Conservation (phyloP, 2,888 invertebrate genomes). For the Noctua pronuba region DNA sequence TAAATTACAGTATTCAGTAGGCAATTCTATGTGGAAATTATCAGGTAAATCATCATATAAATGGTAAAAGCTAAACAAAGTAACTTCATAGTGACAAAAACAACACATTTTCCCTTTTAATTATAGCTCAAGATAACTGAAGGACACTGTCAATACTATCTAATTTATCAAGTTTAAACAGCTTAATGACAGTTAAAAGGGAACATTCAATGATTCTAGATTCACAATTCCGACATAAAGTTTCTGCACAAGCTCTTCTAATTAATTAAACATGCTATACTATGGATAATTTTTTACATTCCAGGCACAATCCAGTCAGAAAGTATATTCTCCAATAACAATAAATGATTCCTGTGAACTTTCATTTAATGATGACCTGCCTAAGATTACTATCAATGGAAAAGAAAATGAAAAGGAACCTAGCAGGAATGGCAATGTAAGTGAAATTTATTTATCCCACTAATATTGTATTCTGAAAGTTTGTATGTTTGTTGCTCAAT, state of each 20-base stretch:
- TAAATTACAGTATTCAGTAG: not conserved
- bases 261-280: not conserved
- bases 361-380: constrained; percentile 68
- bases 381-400: constrained; percentile 59
- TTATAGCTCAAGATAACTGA: not conserved
- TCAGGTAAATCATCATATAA: not conserved
- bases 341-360: constrained; percentile 79
- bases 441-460: constrained; percentile 57
- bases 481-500: not conserved
- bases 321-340: constrained; percentile 79
- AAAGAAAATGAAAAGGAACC: constrained; percentile 74
- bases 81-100: not conserved
- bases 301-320: constrained; percentile 69
- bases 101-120: not conserved
- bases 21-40: not conserved
- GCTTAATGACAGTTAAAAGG: no score
- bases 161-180: not conserved
- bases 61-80: not conserved
- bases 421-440: constrained; percentile 82
- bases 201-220: not conserved
- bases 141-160: not conserved
- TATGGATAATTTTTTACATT: not conserved
- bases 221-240: not conserved
- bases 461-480: not conserved
- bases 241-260: not conserved